Conservation (phyloP, 2,113 vertebrate species). For the Marmota flaviventris region DNA sequence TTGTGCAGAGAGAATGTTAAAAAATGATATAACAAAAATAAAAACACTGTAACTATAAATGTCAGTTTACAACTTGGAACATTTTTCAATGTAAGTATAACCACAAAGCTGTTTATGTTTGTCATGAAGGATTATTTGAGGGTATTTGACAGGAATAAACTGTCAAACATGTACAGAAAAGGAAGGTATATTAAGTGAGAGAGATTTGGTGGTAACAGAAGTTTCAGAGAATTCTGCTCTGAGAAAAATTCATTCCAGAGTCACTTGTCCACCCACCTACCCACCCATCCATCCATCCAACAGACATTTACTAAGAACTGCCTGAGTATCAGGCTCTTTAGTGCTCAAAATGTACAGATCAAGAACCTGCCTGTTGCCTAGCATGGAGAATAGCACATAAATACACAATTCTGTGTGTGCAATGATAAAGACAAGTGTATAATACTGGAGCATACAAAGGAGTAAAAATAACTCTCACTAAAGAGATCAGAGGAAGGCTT, state of each 20-base stretch:
- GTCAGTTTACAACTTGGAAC: not conserved
- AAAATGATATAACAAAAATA: conserved; percentile 14
- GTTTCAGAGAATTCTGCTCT: not conserved
- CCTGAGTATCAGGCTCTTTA: not conserved
- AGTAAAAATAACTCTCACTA: not conserved
- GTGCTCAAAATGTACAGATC: not conserved
- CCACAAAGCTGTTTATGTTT: conserved; percentile 42
- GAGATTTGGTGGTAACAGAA: not conserved
- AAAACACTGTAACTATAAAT: conserved; percentile 13
- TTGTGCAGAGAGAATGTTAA: not conserved
- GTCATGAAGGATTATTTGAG: conserved; percentile 23
- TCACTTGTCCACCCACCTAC: not conserved
- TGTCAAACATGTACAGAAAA: not conserved
- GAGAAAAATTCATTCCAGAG: conserved; percentile 22
- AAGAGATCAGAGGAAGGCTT: not conserved
- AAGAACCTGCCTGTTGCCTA: not conserved
- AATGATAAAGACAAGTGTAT: not conserved
- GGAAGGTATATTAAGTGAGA: not conserved
- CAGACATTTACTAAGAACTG: not conserved
- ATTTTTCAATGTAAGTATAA: conserved; percentile 41
- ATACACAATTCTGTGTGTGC: not conserved
- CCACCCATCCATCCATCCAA: not conserved
- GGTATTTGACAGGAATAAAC: conserved; percentile 42
- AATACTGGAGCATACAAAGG: not conserved
- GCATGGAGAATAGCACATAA: not conserved